Evolutionary conservation across 2,797 vertebrate species (phyloP), one percentile per base, ranked within the genome.

Genomic region (Eleutherodactylus coqui): DNA sequence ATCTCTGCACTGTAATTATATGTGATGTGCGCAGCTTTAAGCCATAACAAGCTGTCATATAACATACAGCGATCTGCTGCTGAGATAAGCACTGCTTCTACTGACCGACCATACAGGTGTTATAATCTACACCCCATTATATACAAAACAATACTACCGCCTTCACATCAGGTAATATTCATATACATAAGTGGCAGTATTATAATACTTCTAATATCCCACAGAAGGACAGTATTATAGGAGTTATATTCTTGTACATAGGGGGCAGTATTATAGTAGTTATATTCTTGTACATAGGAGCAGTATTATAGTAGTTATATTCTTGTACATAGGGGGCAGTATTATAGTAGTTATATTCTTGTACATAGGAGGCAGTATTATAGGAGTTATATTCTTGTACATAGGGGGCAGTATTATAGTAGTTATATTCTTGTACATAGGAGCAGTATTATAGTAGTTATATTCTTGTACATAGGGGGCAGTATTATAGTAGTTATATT

Each of bases 41-140:
- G 45, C 47, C 16, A 27, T 82, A 69, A 82, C 79, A 82, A 72
- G 79, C 79, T 82, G 64, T 72, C 79, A 82, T 4, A 27, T 14
- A 27, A 24, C 45, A 81, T 81, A 34, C 5, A n/a, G 29, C 4
- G 45, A 38, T 51, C 45, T 10, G 24, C 49, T 29, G 64, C 64
- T 5, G 24, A 72, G 69, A 43, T 41, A 6, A 27, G 70, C 70
- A 41, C 41, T n/a, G 69, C 36, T n/a, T 10, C 69, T 43, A 41
- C 70, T 1, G 21, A 21, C 24, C 38, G 4, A 5, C 38, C 2
- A 24, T 2, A 38, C 64, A 69, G 9, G 8, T 2, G 1, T 8
- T 8, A 60, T 38, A 0, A 14, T 24, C 19, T 69, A 38, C 34
- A 69, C 34, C 21, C 64, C 64, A 19, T 8, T 38, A 67, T 16